Evolutionary conservation across 2,797 vertebrate genomes (phyloP).

Genomic region (Peromyscus aztecus): DNA sequence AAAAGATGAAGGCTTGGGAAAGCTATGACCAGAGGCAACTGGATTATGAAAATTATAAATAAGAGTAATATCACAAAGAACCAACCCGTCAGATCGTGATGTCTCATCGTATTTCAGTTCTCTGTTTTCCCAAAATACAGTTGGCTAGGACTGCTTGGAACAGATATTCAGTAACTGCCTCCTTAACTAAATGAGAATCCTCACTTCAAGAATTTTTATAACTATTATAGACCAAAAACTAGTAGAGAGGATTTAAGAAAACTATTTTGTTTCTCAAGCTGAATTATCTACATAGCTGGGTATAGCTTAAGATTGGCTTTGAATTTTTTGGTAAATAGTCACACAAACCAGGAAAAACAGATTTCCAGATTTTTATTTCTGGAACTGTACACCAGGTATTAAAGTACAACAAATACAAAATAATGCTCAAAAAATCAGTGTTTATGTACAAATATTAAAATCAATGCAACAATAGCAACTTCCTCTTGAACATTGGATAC

Average conservation of each 20-base stretch:
- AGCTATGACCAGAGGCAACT: not conserved
- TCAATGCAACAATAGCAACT: slow-evolving; percentile 95
- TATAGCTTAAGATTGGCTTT: slow-evolving; percentile 5
- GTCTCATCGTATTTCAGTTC: not conserved
- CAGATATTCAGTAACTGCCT: not conserved
- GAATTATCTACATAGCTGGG: not conserved
- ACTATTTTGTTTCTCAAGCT: not conserved
- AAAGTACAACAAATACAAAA: slow-evolving; percentile 99
- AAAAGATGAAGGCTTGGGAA: not conserved
- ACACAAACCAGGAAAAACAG: slow-evolving; percentile 86
- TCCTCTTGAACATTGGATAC: slow-evolving; percentile 95
- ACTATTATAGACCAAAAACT: not conserved
- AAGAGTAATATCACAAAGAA: not conserved
- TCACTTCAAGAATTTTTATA: slow-evolving; percentile 4
- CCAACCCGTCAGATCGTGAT: not conserved
- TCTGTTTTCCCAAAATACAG: not conserved
- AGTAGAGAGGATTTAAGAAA: slow-evolving; percentile 36
- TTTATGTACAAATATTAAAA: slow-evolving; percentile 99
- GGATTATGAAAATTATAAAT: not conserved
- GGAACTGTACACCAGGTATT: slow-evolving; percentile 99
- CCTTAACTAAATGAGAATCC: slow-evolving; percentile 39
- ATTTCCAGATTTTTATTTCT: slow-evolving; percentile 99
- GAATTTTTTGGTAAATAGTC: slow-evolving; percentile 75
- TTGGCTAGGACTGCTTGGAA: not conserved
- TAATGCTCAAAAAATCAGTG: slow-evolving; percentile 98